phyloP scores from a whole-genome alignment of 2,113 vertebrate genomes.

The Aythya baeri region DNA sequence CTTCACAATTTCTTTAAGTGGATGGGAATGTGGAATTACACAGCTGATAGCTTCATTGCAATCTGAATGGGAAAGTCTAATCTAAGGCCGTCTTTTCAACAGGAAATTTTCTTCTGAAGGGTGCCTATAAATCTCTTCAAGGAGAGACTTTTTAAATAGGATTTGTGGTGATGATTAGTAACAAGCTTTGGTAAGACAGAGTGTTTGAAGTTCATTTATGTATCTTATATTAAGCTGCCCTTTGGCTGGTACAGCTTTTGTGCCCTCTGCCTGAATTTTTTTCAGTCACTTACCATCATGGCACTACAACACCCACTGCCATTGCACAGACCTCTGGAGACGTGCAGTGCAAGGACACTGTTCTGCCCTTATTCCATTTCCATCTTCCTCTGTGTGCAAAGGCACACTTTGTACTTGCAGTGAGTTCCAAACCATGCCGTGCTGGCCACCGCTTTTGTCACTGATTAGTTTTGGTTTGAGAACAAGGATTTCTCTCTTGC shows the following conservation, averaged over 20 bases:
- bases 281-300: not conserved
- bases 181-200: not conserved
- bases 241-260: not conserved
- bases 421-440: not conserved
- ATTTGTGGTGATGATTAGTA: not conserved
- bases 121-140: not conserved
- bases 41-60: not conserved
- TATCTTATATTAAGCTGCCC: not conserved
- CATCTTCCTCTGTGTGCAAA: not conserved
- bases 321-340: not conserved
- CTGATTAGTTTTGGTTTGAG: rapidly evolving
- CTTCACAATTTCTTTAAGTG: not conserved
- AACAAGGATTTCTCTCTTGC: not conserved
- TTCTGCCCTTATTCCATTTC: not conserved
- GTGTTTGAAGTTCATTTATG: not conserved
- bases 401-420: not conserved
- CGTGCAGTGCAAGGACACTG: not conserved
- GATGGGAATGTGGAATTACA: not conserved
- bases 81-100: not conserved
- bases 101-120: not conserved
- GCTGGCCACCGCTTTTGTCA: not conserved
- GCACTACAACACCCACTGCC: not conserved
- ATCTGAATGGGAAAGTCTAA: not conserved
- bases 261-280: not conserved
- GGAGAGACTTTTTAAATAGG: not conserved